A percentile compares a stretch with the other conserved stretches of the same genome.
phyloP scores from a whole-genome alignment of 2,113 vertebrate species.

The Oncorhynchus keta region DNA sequence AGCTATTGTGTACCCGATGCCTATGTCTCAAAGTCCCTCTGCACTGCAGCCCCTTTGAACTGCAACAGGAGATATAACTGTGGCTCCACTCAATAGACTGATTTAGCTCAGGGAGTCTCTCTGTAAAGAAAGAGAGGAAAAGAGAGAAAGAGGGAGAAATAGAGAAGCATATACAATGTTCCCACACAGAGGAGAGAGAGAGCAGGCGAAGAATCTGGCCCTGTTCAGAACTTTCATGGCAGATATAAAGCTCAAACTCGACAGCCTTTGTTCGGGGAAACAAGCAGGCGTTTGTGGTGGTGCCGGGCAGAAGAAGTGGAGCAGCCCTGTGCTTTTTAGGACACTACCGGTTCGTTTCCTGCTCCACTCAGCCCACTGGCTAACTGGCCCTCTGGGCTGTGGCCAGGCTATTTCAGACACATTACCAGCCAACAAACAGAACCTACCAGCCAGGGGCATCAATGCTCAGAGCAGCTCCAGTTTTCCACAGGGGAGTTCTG shows the following conservation, averaged over 20 bases:
- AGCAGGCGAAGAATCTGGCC: conserved; percentile 28
- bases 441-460: background rate
- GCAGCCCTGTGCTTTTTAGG: conserved; percentile 29
- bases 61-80: conserved; percentile 32
- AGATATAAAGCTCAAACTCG: conserved; percentile 25
- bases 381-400: conserved; percentile 31
- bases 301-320: conserved; percentile 33
- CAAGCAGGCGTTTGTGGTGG: conserved; percentile 47
- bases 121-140: conserved; percentile 8
- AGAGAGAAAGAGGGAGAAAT: conserved; percentile 21
- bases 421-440: background rate
- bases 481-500: conserved; percentile 3
- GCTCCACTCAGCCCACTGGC: conserved; percentile 11
- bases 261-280: conserved; percentile 50
- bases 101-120: conserved; percentile 35
- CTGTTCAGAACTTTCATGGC: conserved; percentile 45
- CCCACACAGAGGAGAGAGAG: conserved; percentile 10
- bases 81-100: conserved; percentile 35
- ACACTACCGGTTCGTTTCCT: background rate
- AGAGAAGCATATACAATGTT: conserved; percentile 24
- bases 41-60: conserved; percentile 17
- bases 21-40: conserved; percentile 3
- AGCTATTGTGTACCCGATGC: conserved; percentile 22
- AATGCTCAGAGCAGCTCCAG: conserved; percentile 9
- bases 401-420: conserved; percentile 21